These are phyloP conservation scores for Allobates femoralis DNA, from an alignment of 2,797 vertebrate genomes.

Conservation along the genomic window DNA sequence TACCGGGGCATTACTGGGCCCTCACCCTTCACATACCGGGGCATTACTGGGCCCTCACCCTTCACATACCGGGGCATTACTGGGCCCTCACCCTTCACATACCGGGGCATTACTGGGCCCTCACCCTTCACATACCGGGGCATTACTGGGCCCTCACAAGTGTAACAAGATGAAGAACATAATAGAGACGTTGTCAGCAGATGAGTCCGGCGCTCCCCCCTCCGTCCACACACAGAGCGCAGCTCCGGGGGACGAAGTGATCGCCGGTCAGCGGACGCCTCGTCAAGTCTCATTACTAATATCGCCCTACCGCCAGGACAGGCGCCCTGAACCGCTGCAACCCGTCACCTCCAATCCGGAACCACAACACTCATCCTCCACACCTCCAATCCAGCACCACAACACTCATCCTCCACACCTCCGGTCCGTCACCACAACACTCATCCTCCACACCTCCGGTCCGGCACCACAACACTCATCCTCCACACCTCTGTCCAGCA, in stretches of 20 bases:
- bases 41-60: no score
- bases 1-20: no score
- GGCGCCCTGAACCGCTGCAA: background rate
- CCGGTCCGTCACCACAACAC: background rate
- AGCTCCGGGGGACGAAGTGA: constrained; percentile 15
- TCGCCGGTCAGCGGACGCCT: background rate
- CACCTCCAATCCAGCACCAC: background rate
- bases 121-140: background rate
- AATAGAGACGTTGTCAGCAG: background rate
- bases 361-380: background rate
- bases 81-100: no score
- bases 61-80: no score
- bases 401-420: background rate
- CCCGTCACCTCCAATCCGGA: constrained; percentile 25
- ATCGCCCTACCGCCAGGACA: constrained; percentile 3
- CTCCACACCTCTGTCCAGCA: background rate
- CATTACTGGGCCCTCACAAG: no score
- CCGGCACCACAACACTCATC: no score
- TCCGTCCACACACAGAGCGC: background rate
- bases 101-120: background rate
- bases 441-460: background rate
- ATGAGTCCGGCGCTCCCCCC: background rate
- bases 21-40: no score
- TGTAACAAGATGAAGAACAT: background rate
- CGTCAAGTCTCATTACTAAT: constrained; percentile 26